A percentile compares a stretch with the other conserved stretches of the same genome.
Evolutionary conservation across 2,888 invertebrate genomes (phyloP).

Genomic region (Apotomis betuletana): DNA sequence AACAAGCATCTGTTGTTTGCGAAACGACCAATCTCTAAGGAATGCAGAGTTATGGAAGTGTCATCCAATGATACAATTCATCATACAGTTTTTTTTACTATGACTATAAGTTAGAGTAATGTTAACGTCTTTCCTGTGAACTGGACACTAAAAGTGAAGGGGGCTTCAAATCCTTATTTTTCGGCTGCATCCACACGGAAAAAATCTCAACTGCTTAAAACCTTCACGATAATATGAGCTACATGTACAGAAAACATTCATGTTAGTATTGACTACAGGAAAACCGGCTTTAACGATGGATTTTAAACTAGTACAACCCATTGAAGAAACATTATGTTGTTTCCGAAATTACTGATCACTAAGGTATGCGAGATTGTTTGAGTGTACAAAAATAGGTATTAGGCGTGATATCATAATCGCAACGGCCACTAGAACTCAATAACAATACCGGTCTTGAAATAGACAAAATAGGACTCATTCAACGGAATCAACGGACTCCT

Average conservation of each 20-base stretch:
- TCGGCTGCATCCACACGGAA: too few relatives aligned
- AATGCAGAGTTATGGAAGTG: not conserved
- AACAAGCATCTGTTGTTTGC: not conserved
- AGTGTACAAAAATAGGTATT: conserved; percentile 16
- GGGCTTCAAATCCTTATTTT: too few relatives aligned
- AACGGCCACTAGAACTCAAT: conserved; percentile 8
- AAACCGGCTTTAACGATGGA: too few relatives aligned
- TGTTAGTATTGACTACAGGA: too few relatives aligned
- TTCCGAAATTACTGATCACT: too few relatives aligned
- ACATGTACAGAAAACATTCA: too few relatives aligned
- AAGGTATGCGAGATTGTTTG: not conserved
- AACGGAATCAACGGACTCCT: not conserved
- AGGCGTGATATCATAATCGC: conserved; percentile 20
- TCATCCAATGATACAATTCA: too few relatives aligned
- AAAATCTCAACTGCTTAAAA: too few relatives aligned
- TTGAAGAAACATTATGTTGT: not conserved
- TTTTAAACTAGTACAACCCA: too few relatives aligned
- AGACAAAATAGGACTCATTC: conserved; percentile 18
- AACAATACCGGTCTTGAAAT: conserved; percentile 24
- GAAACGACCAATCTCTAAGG: not conserved
- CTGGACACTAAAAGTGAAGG: not conserved
- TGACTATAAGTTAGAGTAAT: too few relatives aligned
- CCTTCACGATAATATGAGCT: too few relatives aligned
- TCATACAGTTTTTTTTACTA: too few relatives aligned
- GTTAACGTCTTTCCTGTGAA: not conserved